phyloP scores from a whole-genome alignment of 2,888 invertebrate genomes.

The Thalpophila matura region DNA sequence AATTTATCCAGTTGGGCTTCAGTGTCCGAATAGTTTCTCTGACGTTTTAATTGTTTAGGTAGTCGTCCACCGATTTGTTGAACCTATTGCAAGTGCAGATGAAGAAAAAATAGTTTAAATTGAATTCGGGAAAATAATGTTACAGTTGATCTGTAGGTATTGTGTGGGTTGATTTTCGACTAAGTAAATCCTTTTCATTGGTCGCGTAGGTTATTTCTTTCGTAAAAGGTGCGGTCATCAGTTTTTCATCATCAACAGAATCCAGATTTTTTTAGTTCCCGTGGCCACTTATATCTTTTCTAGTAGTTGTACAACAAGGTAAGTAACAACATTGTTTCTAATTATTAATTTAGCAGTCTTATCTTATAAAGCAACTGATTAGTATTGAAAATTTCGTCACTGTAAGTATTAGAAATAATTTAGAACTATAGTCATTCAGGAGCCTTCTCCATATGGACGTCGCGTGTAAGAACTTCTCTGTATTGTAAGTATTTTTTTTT shows the following conservation, averaged over 20 bases:
- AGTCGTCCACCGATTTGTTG: conserved; percentile 9
- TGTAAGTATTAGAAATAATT: conserved; percentile 56
- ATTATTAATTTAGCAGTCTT: conserved; percentile 41
- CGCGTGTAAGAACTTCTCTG: conserved; percentile 8
- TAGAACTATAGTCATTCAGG: conserved; percentile 16
- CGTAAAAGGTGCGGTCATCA: conserved; percentile 14
- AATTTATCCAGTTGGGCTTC: conserved; percentile 12
- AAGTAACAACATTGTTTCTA: conserved; percentile 42
- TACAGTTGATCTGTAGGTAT: conserved; percentile 19
- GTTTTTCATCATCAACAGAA: conserved; percentile 1
- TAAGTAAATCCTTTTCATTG: background rate
- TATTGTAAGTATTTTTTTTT: conserved; percentile 45
- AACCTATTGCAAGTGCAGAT: conserved; percentile 15
- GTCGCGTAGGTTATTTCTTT: conserved; percentile 24
- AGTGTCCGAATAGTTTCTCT: conserved; percentile 9
- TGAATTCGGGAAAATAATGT: conserved; percentile 4
- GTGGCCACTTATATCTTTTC: conserved; percentile 14
- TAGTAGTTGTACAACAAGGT: conserved; percentile 45
- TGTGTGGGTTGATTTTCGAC: conserved; percentile 3
- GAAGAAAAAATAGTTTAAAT: conserved; percentile 15
- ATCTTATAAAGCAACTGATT: conserved; percentile 36
- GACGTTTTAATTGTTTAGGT: conserved; percentile 29
- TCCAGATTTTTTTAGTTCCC: conserved; percentile 17
- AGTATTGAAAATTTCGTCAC: conserved; percentile 26
- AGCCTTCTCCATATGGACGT: conserved; percentile 5